A percentile compares a stretch with the other conserved stretches of the same genome.
Conservation (phyloP, 2,888 invertebrate genomes). For the Cheilosia pagana region DNA sequence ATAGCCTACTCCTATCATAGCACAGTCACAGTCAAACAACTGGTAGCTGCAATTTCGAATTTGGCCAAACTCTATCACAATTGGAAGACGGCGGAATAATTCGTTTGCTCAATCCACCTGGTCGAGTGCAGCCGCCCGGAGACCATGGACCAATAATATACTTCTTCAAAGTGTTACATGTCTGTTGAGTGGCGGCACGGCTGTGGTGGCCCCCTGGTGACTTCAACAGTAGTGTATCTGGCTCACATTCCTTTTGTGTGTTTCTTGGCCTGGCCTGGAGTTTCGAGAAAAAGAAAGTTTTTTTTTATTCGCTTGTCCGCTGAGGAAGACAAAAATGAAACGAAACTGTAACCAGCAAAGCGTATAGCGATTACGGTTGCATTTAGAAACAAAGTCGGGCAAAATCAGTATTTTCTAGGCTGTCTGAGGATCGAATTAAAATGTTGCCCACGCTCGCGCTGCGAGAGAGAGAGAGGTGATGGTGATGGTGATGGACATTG, state of each 20-base stretch:
- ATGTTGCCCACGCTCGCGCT: conserved; percentile 55
- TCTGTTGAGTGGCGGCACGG: conserved; percentile 42
- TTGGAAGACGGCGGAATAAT: conserved; percentile 38
- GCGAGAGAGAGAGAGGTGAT: background rate
- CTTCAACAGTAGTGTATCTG: conserved; percentile 56
- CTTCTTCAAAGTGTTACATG: conserved; percentile 49
- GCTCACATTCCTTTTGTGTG: conserved; percentile 54
- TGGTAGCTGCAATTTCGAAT: conserved; percentile 61
- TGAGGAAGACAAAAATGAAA: background rate
- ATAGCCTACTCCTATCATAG: conserved; percentile 6
- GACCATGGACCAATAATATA: conserved; percentile 42
- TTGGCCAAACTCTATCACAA: conserved; percentile 65
- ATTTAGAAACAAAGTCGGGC: conserved; percentile 45
- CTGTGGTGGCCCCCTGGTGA: conserved; percentile 55
- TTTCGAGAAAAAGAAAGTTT: conserved; percentile 26
- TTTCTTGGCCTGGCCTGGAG: background rate
- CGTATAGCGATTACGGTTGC: conserved; percentile 49
- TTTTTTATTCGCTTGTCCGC: conserved; percentile 4
- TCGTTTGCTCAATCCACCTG: conserved; percentile 52
- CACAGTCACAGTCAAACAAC: background rate
- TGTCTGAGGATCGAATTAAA: conserved; percentile 50
- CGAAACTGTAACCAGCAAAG: conserved; percentile 22
- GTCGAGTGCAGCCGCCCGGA: conserved; percentile 16
- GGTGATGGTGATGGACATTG: conserved; percentile 25
- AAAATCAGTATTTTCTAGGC: conserved; percentile 46